Evolutionary conservation across 2,888 invertebrate species (phyloP), one percentile per base, ranked within the genome.

Genomic region (Caenorhabditis sp.): DNA sequence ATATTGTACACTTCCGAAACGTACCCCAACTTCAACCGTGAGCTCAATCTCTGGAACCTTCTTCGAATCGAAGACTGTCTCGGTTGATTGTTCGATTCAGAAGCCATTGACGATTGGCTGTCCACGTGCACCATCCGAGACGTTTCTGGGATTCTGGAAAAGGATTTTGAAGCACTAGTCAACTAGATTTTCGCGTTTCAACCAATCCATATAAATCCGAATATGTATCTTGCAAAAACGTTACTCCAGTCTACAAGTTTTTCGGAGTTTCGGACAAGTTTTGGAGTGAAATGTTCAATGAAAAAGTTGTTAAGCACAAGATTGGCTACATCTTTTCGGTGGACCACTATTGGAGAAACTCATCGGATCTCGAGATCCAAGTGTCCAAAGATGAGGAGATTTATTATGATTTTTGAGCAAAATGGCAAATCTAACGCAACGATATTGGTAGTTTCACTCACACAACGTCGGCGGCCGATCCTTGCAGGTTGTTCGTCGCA

Each of bases 401-500:
- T n/a, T n/a, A n/a, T n/a, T n/a, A n/a, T n/a, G n/a, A n/a, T n/a
- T n/a, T n/a, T n/a, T n/a, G n/a, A n/a, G n/a, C n/a, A n/a, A n/a
- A n/a, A n/a, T n/a, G n/a, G n/a, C n/a, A n/a, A n/a, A n/a, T n/a
- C n/a, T n/a, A n/a, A n/a, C n/a, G n/a, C n/a, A n/a, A n/a, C n/a
- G n/a, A n/a, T n/a, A n/a, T n/a, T n/a, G n/a, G n/a, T n/a, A n/a
- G n/a, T n/a, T n/a, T n/a, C 8, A 50, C 76, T 45, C 45, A 80
- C 80, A 75, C 56, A 55, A 80, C 80, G 41, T 66, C 78, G 2
- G 78, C 75, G 7, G 73, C 80, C n/a, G 77, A 77, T 6, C 80
- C 80, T 48, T 75, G 66, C 6, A 74, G 24, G 13, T 26, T n/a
- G 48, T 68, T 58, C 9, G 68, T 50, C n/a, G 50, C 48, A 9